Conservation (phyloP, 2,113 vertebrate species). For the Ageneiosus marmoratus region DNA sequence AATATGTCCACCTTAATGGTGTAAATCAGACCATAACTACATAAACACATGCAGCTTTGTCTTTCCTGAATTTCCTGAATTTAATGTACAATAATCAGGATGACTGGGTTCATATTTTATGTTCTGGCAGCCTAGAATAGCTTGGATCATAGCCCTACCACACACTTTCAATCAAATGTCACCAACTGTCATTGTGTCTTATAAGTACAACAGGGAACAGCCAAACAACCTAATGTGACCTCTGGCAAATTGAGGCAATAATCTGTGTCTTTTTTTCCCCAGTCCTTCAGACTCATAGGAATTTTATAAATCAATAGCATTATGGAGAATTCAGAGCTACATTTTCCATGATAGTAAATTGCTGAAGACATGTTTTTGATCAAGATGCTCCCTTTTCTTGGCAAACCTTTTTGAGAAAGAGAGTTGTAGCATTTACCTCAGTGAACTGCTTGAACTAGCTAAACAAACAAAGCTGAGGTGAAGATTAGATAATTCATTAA, state of each 20-base stretch:
- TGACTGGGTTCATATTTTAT: not conserved
- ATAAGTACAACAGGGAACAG: conserved; percentile 23
- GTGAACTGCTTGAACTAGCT: conserved; percentile 32
- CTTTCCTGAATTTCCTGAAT: not conserved
- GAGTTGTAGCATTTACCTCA: conserved; percentile 39
- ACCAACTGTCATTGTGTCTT: conserved; percentile 29
- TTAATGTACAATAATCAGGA: not conserved
- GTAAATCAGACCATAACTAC: not conserved
- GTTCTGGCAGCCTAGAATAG: conserved; percentile 7
- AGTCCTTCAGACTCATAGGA: conserved; percentile 16
- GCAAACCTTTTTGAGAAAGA: conserved; percentile 40
- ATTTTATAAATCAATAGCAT: conserved; percentile 46
- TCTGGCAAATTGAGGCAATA: not conserved
- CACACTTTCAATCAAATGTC: conserved; percentile 18
- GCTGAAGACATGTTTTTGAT: conserved; percentile 38
- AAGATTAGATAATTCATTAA: conserved; percentile 50
- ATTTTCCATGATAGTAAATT: conserved; percentile 36
- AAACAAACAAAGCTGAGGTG: conserved; percentile 23
- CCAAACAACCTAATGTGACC: conserved; percentile 34
- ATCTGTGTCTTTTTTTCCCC: not conserved
- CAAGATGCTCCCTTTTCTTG: conserved; percentile 30
- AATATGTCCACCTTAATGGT: too few species aligned
- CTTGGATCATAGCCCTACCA: not conserved
- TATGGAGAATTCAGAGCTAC: conserved; percentile 39
- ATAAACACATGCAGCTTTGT: not conserved